Percentiles rank a stretch among this genome's conserved stretches.
These are phyloP conservation scores for Silurus lanzhouensis DNA, from an alignment of 2,797 vertebrate genomes.

Conservation along the genomic window DNA sequence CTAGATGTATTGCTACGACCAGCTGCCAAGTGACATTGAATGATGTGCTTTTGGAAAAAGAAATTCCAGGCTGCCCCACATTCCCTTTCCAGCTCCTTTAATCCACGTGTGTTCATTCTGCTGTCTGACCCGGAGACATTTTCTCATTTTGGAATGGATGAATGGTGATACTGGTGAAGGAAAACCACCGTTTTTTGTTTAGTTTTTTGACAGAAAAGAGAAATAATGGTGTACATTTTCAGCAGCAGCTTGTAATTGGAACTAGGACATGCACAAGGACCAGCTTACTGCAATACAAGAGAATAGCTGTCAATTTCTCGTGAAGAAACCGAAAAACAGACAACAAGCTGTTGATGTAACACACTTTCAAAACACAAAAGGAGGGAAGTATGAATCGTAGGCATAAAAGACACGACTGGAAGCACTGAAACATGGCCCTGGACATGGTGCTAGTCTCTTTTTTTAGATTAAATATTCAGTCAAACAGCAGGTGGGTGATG, in stretches of 20 bases:
- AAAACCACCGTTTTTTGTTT: not conserved
- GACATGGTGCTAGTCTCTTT: not conserved
- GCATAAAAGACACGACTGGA: not conserved
- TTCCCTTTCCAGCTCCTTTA: conserved; percentile 6
- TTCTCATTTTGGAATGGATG: conserved; percentile 20
- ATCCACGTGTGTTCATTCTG: not conserved
- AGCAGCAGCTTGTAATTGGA: not conserved
- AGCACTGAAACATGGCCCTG: not conserved
- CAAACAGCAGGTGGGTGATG: conserved; percentile 9
- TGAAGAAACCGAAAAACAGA: not conserved
- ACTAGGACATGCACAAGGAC: not conserved
- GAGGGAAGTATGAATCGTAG: not conserved
- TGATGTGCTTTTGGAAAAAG: not conserved
- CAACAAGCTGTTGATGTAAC: too few species aligned
- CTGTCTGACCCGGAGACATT: not conserved
- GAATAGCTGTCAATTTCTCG: not conserved
- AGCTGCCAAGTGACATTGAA: not conserved
- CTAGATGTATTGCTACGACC: not conserved
- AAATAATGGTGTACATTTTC: not conserved
- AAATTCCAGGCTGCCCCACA: not conserved
- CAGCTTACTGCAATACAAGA: not conserved
- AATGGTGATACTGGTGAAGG: conserved; percentile 12
- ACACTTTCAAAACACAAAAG: not conserved
- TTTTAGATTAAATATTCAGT: conserved; percentile 6
- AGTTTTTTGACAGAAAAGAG: not conserved